phyloP scores from a whole-genome alignment of 1,140 invertebrate genomes.

The Magallana ariakensis region DNA sequence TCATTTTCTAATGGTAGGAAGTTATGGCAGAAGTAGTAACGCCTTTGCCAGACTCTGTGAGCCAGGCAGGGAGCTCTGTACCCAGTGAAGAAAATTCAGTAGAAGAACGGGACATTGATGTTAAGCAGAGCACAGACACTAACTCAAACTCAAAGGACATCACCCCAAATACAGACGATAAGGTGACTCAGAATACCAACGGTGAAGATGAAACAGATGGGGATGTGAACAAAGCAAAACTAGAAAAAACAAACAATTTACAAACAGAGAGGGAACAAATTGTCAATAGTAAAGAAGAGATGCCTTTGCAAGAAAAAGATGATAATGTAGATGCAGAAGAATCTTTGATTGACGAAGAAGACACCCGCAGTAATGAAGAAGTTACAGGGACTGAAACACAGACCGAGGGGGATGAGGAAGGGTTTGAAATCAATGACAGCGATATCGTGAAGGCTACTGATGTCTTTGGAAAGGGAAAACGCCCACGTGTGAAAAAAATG shows the following conservation, averaged over 20 bases:
- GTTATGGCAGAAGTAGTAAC: neutral
- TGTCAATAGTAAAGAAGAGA: conserved; percentile 21
- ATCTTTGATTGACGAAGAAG: neutral
- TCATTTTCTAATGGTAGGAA: neutral
- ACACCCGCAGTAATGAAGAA: neutral
- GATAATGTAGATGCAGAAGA: conserved; percentile 28
- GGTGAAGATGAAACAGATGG: conserved; percentile 22
- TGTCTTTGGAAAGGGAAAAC: conserved; percentile 54
- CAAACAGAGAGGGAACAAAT: neutral
- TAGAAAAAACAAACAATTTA: neutral
- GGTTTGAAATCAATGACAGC: conserved; percentile 52
- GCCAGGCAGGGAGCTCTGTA: neutral
- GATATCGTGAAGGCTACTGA: conserved; percentile 51
- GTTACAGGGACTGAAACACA: neutral
- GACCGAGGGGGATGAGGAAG: conserved; percentile 40
- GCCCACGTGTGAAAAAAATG: conserved; percentile 27
- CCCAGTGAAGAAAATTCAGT: neutral
- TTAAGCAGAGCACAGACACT: neutral
- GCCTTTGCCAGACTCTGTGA: neutral
- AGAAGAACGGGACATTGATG: neutral
- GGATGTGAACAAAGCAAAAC: neutral
- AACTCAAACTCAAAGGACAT: neutral
- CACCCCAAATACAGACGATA: neutral
- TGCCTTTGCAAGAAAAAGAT: conserved; percentile 9
- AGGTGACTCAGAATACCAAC: neutral